Base-by-base conservation (phyloP, 53 echinoderm and acorn worm genomes). In the Holothuria scabra region DNA sequence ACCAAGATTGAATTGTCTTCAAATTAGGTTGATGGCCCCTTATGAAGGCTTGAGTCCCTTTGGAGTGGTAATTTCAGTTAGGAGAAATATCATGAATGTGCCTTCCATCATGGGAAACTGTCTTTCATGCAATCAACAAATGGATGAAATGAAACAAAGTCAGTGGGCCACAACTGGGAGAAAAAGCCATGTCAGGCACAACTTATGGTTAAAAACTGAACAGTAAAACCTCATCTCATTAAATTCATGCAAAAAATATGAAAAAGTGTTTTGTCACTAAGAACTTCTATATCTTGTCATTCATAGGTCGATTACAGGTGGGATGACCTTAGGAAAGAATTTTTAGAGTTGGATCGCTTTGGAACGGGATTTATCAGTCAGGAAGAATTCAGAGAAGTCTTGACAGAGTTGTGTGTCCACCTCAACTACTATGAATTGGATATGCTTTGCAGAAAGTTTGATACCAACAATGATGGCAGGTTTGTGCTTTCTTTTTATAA, bases 311-410 rank as follows among this genome's bases (percentile, higher is more conserved):
- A 96, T 62, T 96, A 93, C 87, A 92, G 90, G 87, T 96, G 97
- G 97, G 90, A 96, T 60, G 97, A 96, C 61, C 89, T 96, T 9
- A 87, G 97, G 66, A 87, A 84, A 61, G 97, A 96, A 81, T 96
- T 96, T 67, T 48, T 96, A 21, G 89, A 88, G 26, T 88, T 96
- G 48, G 97, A 96, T 80, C 59, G 67, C 5, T 96, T 80, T 37
- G 97, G 93, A 1, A 92, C 93, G 2, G 97, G 97, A 28, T 96
- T 84, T 44, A 88, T 96, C 28, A 94, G 93, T 60, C 82, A 75
- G 26, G 93, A 93, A 66, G 97, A 96, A 61, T 96, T 92, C 80
- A 85, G 93, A 12, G 93, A 94, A 46, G 90, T 96, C 7, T 82
- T 96, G 0, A 92, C 91, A 55, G 97, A 96, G 70, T 92, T 96